Base-by-base conservation (phyloP, 1,140 invertebrate species). In the Orchesella cincta region DNA sequence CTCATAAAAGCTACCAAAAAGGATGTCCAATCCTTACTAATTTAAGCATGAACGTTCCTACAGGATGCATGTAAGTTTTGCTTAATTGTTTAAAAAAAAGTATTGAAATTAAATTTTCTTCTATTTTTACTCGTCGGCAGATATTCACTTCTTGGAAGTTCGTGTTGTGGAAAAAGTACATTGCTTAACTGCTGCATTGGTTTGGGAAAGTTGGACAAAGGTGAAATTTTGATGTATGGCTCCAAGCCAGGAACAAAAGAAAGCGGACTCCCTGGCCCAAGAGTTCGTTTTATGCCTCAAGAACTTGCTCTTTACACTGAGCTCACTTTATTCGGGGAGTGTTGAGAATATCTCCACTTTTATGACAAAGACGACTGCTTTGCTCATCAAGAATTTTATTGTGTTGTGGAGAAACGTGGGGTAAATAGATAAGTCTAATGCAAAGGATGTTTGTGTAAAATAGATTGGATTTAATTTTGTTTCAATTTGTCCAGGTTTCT, bases 101-200 rank as follows among this genome's bases (percentile, higher is more conserved):
- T n/a, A n/a, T n/a, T n/a, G n/a, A n/a, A n/a, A n/a, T n/a, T n/a
- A n/a, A n/a, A 5, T 3, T 14, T 54, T 54, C 29, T 54, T 33
- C 33, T 12, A 3, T 76, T 79, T 70, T 87, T 33, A n/a, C n/a
- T n/a, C n/a, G n/a, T n/a, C n/a, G n/a, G n/a, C 86, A 94, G 93
- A 84, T 96, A 96, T 84, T 93, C 93, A 77, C 87, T 96, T 5
- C 87, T 96, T 29, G 93, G 93, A 23, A 93, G 92, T 46, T 94
- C 92, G 75, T 93, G 93, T 20, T 93, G 92, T 84, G 92, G 92
- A 1, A 93, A 94, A 87, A 93, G 92, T 0, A 97, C 94, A 0
- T 86, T 96, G 2, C 87, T 97, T 0, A 93, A 92, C 18, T 95
- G 93, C 84, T 93, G 96, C 75, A 93, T 96, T 0, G 94, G 93